phyloP scores from a whole-genome alignment of 1,140 invertebrate species.

The Habropoda laboriosa region DNA sequence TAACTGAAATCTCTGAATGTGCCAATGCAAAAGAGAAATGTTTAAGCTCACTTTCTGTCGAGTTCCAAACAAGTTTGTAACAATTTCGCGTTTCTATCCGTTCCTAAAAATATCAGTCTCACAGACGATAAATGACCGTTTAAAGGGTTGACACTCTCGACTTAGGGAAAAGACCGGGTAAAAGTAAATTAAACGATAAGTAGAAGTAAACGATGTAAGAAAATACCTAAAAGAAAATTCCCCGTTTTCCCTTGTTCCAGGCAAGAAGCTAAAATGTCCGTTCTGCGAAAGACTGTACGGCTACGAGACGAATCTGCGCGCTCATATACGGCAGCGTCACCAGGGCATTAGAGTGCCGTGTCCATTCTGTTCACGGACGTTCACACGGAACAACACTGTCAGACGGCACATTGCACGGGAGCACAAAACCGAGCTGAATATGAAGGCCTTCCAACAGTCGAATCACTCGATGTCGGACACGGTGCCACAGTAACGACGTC shows the following conservation, averaged over 20 bases:
- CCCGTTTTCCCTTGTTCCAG: slow-evolving; percentile 77
- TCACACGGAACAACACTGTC: slow-evolving; percentile 95
- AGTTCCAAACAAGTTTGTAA: too few relatives aligned
- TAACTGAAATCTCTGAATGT: too few relatives aligned
- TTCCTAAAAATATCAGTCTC: too few relatives aligned
- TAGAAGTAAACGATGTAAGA: too few relatives aligned
- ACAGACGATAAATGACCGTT: too few relatives aligned
- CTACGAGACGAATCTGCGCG: slow-evolving; percentile 94
- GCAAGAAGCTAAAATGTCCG: slow-evolving; percentile 94
- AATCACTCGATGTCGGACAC: slow-evolving; percentile 78
- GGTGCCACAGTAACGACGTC: slow-evolving; percentile 74
- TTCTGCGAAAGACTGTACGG: slow-evolving; percentile 96
- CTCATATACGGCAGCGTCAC: slow-evolving; percentile 94
- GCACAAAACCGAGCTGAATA: slow-evolving; percentile 88
- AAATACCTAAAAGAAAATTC: too few relatives aligned
- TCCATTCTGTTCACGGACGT: slow-evolving; percentile 93
- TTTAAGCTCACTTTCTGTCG: too few relatives aligned
- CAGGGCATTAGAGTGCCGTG: slow-evolving; percentile 94
- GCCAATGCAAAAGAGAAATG: too few relatives aligned
- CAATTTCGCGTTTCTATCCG: too few relatives aligned
- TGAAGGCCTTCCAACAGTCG: slow-evolving; percentile 86
- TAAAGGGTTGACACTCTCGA: too few relatives aligned
- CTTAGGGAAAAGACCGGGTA: too few relatives aligned
- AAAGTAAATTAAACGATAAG: too few relatives aligned
- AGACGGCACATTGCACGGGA: slow-evolving; percentile 93